Percentiles rank a stretch among this genome's conserved stretches.
phyloP scores from a whole-genome alignment of 30 jellyfish, hydroid and myxozoan genomes.

The Catostylus mosaicus region DNA sequence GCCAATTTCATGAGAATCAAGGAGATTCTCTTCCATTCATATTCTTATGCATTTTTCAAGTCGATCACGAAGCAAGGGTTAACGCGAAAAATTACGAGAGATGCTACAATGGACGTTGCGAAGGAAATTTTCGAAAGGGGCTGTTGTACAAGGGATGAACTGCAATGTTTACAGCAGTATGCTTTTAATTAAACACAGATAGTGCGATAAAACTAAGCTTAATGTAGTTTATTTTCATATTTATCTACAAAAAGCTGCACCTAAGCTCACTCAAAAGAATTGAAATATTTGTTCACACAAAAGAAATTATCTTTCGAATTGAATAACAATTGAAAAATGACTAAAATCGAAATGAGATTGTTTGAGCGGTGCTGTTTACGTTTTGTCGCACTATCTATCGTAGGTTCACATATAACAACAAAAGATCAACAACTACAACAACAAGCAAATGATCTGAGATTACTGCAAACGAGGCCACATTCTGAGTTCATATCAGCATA shows the following conservation, averaged over 20 bases:
- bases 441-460: constrained; percentile 55
- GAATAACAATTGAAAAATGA: neutral
- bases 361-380: constrained; percentile 29
- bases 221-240: neutral
- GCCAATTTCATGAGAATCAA: too few species aligned
- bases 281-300: neutral
- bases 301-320: neutral
- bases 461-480: constrained; percentile 23
- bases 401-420: constrained; percentile 30
- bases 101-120: neutral
- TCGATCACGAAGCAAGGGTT: too few species aligned
- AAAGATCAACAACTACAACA: constrained; percentile 58
- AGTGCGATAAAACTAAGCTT: constrained; percentile 47
- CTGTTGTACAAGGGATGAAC: neutral
- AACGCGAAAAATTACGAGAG: neutral
- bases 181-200: neutral
- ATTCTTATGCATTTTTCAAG: too few species aligned
- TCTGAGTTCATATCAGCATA: constrained; percentile 40
- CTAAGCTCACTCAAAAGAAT: neutral
- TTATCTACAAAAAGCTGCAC: neutral
- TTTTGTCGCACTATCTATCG: constrained; percentile 76
- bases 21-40: too few species aligned
- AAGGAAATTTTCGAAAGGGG: neutral
- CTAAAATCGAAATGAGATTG: neutral
- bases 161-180: neutral